phyloP scores from a whole-genome alignment of 2,888 invertebrate species.

The Luperina nickerlii region DNA sequence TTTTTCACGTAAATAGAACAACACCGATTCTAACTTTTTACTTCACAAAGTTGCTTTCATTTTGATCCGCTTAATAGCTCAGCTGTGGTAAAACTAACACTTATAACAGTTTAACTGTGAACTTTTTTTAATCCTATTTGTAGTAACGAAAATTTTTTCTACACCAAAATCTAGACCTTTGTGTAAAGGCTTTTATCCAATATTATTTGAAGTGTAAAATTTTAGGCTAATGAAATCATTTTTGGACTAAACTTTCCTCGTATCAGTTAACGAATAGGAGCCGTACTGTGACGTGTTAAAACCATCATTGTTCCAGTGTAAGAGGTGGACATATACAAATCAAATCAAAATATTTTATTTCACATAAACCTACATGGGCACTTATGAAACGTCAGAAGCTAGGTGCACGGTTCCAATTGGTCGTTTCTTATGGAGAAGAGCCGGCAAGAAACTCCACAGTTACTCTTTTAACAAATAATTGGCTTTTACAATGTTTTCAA shows the following conservation, averaged over 20 bases:
- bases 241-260: neutral
- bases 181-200: neutral
- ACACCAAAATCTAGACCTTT: conserved; percentile 29
- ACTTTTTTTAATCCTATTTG: conserved; percentile 36
- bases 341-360: too few relatives aligned
- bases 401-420: too few relatives aligned
- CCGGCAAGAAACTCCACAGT: too few relatives aligned
- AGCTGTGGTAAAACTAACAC: conserved; percentile 25
- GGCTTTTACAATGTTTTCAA: too few relatives aligned
- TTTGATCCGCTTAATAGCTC: conserved; percentile 33
- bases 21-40: neutral
- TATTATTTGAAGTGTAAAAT: conserved; percentile 8
- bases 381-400: too few relatives aligned
- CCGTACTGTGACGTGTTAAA: neutral
- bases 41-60: conserved; percentile 5
- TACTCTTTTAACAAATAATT: too few relatives aligned
- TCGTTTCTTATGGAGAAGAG: too few relatives aligned
- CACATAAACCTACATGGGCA: too few relatives aligned
- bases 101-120: conserved; percentile 32
- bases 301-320: neutral
- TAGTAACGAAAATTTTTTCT: conserved; percentile 31
- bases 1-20: neutral
- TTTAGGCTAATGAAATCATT: conserved; percentile 1
- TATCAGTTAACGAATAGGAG: too few relatives aligned
- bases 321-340: neutral